Base-by-base conservation (phyloP, 1,140 invertebrate genomes). In the Drosophila miranda region DNA sequence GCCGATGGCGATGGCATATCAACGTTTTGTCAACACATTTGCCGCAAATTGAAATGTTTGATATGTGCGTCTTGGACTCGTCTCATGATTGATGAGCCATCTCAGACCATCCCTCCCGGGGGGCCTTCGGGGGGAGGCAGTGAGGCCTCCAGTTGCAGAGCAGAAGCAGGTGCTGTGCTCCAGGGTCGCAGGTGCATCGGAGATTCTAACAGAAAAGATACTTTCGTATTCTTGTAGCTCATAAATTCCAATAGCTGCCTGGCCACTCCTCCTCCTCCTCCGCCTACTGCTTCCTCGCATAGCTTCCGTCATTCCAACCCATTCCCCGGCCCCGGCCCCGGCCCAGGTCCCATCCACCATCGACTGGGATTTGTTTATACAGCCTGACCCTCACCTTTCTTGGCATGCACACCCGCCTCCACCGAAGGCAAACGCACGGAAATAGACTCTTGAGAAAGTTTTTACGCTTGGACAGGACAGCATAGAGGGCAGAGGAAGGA, bases 1-100 rank as follows among this genome's bases (percentile, higher is more conserved):
- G 19, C 64, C 64, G 7, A 30, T 28, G 30, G 43, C 34, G 34
- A 38, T 34, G 30, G 42, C 59, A 26, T 64, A 68, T 68, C 63
- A 69, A 56, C 66, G 63, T 69, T 69, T 69, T 69, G 66, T 69
- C 66, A 69, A 69, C 63, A 68, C 62, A 69, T 69, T 69, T 68
- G 64, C 64, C 50, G 64, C 64, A 66, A 68, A 67, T 68, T 69
- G 63, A 69, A 69, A 69, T 68, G 66, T 68, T 69, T 66, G 62
- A 66, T 66, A 61, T 43, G 62, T 51, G 45, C 59, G 62, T 45
- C 62, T 46, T 21, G 50, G 48, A 26, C n/a, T 41, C 19, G 42
- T 48, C 44, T 28, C 51, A 69, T 69, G 66, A 69, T 69, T 69
- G 66, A 69, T 69, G 66, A 68, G 34, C 62, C 44, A 38, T 50